Conservation (phyloP, 2,113 vertebrate species). For the Tursiops truncatus region DNA sequence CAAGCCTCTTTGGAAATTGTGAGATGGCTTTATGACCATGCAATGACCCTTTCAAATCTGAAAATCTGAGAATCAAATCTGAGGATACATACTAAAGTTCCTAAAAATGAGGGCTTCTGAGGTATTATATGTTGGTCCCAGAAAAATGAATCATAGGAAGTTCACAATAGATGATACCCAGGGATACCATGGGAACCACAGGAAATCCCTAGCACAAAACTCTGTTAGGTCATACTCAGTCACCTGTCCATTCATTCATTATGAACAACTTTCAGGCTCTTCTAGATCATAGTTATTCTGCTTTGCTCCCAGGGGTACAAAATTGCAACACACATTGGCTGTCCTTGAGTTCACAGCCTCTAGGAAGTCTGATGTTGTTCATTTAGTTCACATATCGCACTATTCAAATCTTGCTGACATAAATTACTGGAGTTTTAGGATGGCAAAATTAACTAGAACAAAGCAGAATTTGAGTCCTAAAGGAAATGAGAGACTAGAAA, state of each 20-base stretch:
- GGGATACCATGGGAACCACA: rapidly evolving
- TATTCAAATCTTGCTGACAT: neutral
- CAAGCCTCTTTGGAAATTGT: neutral
- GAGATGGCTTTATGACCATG: neutral
- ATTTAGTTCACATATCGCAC: neutral
- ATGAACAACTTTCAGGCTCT: neutral
- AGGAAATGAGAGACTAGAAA: neutral
- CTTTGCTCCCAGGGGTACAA: neutral
- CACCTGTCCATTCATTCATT: neutral
- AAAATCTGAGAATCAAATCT: neutral
- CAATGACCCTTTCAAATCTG: neutral
- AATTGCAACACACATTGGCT: neutral
- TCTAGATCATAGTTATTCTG: neutral
- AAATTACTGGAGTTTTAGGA: neutral
- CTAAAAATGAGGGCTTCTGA: neutral
- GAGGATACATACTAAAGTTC: neutral
- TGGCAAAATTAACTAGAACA: neutral
- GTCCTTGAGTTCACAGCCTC: neutral
- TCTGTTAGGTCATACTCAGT: neutral
- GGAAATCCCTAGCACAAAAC: neutral
- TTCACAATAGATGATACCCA: neutral
- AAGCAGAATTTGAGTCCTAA: neutral
- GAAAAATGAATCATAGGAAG: neutral
- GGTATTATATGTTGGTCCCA: neutral
- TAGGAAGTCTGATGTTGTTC: neutral